A percentile compares a stretch with the other conserved stretches of the same genome.
phyloP scores from a whole-genome alignment of 2,113 vertebrate genomes.

The Chunga burmeisteri region DNA sequence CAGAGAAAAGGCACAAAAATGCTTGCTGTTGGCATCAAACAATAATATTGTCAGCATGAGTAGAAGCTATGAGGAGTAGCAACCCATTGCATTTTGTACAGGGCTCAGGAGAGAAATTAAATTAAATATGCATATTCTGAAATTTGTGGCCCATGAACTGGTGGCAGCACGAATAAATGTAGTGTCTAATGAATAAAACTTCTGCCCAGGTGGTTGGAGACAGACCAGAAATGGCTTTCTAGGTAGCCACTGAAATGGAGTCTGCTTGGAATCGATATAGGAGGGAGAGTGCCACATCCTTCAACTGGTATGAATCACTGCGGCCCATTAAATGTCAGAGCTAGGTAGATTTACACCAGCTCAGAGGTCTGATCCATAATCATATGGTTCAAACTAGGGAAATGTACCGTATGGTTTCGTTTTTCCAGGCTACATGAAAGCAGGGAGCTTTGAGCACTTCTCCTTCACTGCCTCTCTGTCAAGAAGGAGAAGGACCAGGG shows the following conservation, averaged over 20 bases:
- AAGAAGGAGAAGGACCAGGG: neutral
- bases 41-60: neutral
- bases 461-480: neutral
- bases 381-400: neutral
- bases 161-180: neutral
- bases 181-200: neutral
- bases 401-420: neutral
- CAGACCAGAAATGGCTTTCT: conserved; percentile 15
- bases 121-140: neutral
- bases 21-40: neutral
- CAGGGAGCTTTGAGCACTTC: neutral
- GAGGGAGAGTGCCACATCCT: neutral
- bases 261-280: neutral
- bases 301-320: neutral
- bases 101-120: neutral
- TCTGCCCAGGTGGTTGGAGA: neutral
- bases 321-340: neutral
- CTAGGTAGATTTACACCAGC: neutral
- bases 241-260: neutral
- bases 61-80: neutral
- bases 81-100: neutral
- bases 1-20: neutral
- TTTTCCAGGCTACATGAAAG: neutral
- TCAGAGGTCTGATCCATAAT: neutral
- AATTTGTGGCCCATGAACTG: neutral